Evolutionary conservation across 2,113 vertebrate genomes (phyloP).

Genomic region (Aleadryas rufinucha): DNA sequence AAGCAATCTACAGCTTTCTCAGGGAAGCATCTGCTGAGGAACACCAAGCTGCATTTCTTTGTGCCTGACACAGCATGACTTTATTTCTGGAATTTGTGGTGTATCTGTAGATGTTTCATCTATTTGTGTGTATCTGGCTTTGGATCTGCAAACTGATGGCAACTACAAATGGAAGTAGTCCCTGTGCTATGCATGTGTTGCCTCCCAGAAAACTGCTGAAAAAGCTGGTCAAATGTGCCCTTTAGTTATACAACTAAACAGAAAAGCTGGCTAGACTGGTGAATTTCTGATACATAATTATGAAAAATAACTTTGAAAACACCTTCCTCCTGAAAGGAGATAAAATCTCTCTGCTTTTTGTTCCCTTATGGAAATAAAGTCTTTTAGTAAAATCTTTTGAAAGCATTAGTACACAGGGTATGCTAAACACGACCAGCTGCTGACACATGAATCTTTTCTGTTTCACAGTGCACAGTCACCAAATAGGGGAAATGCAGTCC

Average conservation of each 20-base stretch:
- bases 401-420: not conserved
- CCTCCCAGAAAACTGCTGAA: not conserved
- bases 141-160: not conserved
- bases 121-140: not conserved
- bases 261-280: not conserved
- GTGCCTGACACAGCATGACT: fast-evolving
- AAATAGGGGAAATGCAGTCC: not conserved
- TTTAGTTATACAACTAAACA: not conserved
- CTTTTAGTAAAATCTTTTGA: not conserved
- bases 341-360: not conserved
- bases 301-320: not conserved
- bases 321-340: not conserved
- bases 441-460: not conserved
- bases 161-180: not conserved
- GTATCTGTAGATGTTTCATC: not conserved
- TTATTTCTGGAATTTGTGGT: not conserved
- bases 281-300: not conserved
- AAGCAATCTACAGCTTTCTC: not conserved
- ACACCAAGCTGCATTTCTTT: not conserved
- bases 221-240: not conserved
- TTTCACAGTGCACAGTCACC: not conserved
- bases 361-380: not conserved
- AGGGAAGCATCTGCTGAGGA: not conserved
- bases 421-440: not conserved
- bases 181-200: not conserved